Base-by-base conservation (phyloP, 2,113 vertebrate species). In the Poecile atricapillus region DNA sequence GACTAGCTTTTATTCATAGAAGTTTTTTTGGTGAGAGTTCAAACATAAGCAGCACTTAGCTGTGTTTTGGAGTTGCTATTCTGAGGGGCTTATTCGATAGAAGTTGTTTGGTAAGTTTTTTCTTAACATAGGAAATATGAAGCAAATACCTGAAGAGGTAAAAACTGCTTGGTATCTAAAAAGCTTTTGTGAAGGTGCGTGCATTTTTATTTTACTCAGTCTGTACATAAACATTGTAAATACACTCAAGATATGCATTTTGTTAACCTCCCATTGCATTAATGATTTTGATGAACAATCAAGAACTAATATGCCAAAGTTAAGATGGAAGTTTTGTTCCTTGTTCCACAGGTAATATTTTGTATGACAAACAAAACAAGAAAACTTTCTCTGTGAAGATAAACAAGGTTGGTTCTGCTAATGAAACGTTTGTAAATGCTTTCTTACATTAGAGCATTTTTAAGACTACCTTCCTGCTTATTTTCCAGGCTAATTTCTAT, bases 321-420 rank as follows among this genome's bases (percentile, higher is more conserved):
- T 85, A 41, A 83, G 22, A 64, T 78, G 19, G 35, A 50, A 75
- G 22, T 70, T 83, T 73, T 87, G 33, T 85, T 95, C 62, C 30
- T 92, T 86, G 47, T 84, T 97, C 95, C 85, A 53, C 92, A 99
- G 99, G 98, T 97, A 98, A 97, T 69, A 91, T 97, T 88, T 97
- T 97, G 28, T 58, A 63, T 84, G 96, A 95, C 74, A 96, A 96
- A 87, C 87, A 7, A 84, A 86, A 91, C 93, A 97, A 97, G 97
- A 94, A 96, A 65, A 94, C 97, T 70, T 94, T 95, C 79, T 95
- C 96, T 80, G 52, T 97, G 83, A 98, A 97, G 96, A 98, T 96
- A 64, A 98, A 98, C 95, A 98, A 99, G 99, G 99, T 99, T 90
- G 83, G 98, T 98, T 95, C 76, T 96, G 64, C 77, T 81, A 85